Evolutionary conservation across 1,140 invertebrate genomes (phyloP).

Genomic region (Papilio polyxenes): DNA sequence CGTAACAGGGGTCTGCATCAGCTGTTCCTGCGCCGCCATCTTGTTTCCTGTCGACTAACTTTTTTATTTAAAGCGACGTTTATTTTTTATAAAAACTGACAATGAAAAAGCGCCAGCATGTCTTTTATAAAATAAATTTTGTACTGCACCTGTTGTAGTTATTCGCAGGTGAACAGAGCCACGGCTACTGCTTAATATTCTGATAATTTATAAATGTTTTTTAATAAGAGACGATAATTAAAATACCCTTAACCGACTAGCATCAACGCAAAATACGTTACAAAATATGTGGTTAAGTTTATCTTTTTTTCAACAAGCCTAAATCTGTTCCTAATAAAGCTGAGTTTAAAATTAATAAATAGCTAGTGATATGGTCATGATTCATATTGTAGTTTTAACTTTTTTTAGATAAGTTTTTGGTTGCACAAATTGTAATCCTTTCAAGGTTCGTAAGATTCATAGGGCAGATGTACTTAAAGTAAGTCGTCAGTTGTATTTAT

Average conservation of each 20-base stretch:
- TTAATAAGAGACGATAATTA: too few relatives aligned
- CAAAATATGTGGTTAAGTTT: too few relatives aligned
- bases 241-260: too few relatives aligned
- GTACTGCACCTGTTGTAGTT: slow-evolving; percentile 9
- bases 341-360: too few relatives aligned
- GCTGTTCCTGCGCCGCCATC: slow-evolving; percentile 13
- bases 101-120: background rate
- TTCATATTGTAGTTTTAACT: background rate
- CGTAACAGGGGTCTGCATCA: slow-evolving; percentile 39
- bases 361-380: too few relatives aligned
- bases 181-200: background rate
- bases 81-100: background rate
- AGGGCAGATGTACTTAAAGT: background rate
- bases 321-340: too few relatives aligned
- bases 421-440: background rate
- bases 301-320: too few relatives aligned
- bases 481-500: slow-evolving; percentile 2
- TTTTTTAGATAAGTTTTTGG: background rate
- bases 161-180: background rate
- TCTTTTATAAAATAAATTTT: slow-evolving; percentile 1
- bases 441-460: background rate
- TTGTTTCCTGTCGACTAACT: slow-evolving; percentile 37
- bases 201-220: background rate
- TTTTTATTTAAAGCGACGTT: slow-evolving; percentile 3
- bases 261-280: too few relatives aligned